Base-by-base conservation (phyloP, 2,888 invertebrate species). In the Platynereis dumerilii region DNA sequence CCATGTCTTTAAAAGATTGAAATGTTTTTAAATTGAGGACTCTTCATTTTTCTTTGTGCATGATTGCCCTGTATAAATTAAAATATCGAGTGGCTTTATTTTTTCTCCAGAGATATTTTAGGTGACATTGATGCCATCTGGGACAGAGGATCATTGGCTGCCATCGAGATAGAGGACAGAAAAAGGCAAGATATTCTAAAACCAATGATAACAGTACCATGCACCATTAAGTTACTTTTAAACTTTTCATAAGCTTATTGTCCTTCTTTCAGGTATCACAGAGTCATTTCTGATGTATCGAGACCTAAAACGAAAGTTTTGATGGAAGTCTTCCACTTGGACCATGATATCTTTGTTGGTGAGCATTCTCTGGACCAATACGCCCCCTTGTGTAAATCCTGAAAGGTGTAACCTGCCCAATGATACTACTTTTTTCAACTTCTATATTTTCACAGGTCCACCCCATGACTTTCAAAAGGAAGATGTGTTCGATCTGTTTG, bases 401-500 rank as follows among this genome's bases (percentile, higher is more conserved):
- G 34, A 12, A 34, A 34, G 34, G 7, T n/a, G n/a, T n/a, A n/a
- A n/a, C n/a, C n/a, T n/a, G n/a, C n/a, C 12, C 34, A 34, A 34
- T 7, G 12, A 7, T 34, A 7, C 34, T 7, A 12, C 12, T 34
- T 34, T 34, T 34, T 34, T 34, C 12, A 34, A 7, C 34, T 34
- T 48, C 20, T 48, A 5, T 48, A 12, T 48, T 48, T 22, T 48
- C 17, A 22, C 48, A 48, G 48, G 48, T 48, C 48, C 48, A 48
- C 48, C 48, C 5, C 7, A 48, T 22, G 48, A 48, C n/a, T 48
- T 48, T n/a, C 48, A 5, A 20, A 22, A 48, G 7, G 48, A 48
- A 48, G 20, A 20, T 12, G 20, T 48, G 7, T 7, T 20, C 5
- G 22, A n/a, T 20, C 48, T 48, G n/a, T 48, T 48, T 22, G 48